Evolutionary conservation across 2,888 invertebrate species (phyloP).

Genomic region (Thera britannica): DNA sequence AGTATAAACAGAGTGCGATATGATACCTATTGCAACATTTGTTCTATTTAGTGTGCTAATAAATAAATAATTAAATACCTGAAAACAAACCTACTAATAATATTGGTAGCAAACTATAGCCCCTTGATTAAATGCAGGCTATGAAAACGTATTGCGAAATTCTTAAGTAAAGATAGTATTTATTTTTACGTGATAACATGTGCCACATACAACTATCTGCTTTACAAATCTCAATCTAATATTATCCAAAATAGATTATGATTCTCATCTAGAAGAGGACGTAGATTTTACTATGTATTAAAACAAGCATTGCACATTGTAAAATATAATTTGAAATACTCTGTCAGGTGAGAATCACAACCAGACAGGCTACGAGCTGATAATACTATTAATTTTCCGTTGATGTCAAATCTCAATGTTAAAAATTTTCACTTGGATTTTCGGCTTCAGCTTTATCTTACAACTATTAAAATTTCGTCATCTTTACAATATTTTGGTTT

Average conservation of each 20-base stretch:
- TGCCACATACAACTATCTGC: neutral
- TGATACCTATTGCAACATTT: constrained; percentile 19
- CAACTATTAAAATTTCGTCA: constrained; percentile 36
- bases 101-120: constrained; percentile 19
- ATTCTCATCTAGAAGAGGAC: neutral
- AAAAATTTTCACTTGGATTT: neutral
- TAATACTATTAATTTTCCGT: neutral
- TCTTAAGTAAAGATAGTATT: constrained; percentile 7
- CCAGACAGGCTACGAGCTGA: neutral
- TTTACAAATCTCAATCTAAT: neutral
- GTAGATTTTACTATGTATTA: neutral
- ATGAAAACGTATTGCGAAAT: constrained; percentile 5
- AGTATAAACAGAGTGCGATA: constrained; percentile 22
- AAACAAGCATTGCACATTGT: neutral
- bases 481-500: constrained; percentile 53
- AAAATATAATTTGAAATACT: neutral
- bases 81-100: constrained; percentile 20
- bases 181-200: neutral
- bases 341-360: neutral
- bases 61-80: constrained; percentile 20
- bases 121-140: constrained; percentile 17
- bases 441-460: constrained; percentile 19
- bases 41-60: constrained; percentile 19
- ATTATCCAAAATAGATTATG: neutral
- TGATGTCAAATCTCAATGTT: neutral